These are phyloP conservation scores for Peucedramus taeniatus DNA, from an alignment of 2,113 vertebrate genomes.

Conservation along the genomic window DNA sequence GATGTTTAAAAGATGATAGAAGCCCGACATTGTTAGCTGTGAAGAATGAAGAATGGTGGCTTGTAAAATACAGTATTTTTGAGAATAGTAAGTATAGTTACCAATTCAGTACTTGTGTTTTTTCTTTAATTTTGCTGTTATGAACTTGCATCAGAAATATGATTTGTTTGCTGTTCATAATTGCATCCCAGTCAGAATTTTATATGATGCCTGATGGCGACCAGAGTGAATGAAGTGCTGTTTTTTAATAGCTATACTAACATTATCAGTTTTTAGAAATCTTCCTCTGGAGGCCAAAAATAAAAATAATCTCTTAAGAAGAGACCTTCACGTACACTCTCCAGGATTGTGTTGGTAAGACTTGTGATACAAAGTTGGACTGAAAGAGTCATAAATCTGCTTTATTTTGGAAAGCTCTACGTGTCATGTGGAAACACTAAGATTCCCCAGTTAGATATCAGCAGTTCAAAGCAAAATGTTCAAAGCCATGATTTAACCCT, in stretches of 20 bases:
- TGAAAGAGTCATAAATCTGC: not conserved
- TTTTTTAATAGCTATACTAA: not conserved
- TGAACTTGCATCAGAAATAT: not conserved
- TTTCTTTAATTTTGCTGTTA: not conserved
- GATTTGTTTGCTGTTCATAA: not conserved
- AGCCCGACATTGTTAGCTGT: not conserved
- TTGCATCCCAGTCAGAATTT: not conserved
- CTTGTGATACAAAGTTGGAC: not conserved
- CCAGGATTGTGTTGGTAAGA: not conserved
- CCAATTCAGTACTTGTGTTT: not conserved
- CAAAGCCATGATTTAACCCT: not conserved
- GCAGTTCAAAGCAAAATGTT: not conserved
- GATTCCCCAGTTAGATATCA: not conserved
- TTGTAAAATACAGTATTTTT: not conserved
- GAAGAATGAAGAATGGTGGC: not conserved
- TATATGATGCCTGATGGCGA: not conserved
- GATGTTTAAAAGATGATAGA: not conserved
- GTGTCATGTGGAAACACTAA: rapidly evolving
- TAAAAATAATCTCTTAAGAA: not conserved
- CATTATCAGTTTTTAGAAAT: not conserved
- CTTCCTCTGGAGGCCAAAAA: not conserved
- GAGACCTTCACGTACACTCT: not conserved
- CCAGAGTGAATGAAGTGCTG: not conserved
- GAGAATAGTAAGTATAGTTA: not conserved
- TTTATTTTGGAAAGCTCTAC: not conserved